These are phyloP conservation scores for Drosophila nannoptera DNA, from an alignment of 1,140 invertebrate genomes.

Conservation along the genomic window DNA sequence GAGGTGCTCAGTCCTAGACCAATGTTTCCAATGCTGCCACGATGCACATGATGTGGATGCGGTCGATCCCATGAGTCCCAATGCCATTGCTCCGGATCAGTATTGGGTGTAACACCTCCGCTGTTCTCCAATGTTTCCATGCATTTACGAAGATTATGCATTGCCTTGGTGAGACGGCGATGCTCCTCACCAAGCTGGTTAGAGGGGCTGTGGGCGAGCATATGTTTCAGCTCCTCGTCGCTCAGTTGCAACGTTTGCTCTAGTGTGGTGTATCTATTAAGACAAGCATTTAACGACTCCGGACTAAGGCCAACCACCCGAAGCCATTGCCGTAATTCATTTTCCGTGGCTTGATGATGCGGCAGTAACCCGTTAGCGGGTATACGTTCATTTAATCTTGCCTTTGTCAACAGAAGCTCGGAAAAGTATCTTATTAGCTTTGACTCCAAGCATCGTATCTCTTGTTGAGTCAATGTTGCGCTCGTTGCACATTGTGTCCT, in stretches of 20 bases:
- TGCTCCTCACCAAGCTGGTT: constrained; percentile 90
- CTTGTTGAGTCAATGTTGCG: constrained; percentile 95
- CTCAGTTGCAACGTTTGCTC: constrained; percentile 90
- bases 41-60: constrained; percentile 67
- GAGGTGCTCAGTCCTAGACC: constrained; percentile 47
- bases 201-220: constrained; percentile 84
- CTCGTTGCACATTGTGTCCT: constrained; percentile 94
- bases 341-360: constrained; percentile 83
- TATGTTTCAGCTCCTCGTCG: constrained; percentile 88
- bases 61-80: constrained; percentile 96
- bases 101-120: constrained; percentile 52
- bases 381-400: constrained; percentile 83
- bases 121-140: constrained; percentile 59
- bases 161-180: constrained; percentile 87
- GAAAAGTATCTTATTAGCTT: constrained; percentile 97
- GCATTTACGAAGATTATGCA: constrained; percentile 87
- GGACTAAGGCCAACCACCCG: constrained; percentile 85
- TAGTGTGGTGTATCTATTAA: constrained; percentile 84
- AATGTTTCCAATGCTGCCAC: constrained; percentile 68
- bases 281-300: constrained; percentile 80
- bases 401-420: constrained; percentile 91
- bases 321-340: constrained; percentile 89
- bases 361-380: constrained; percentile 80
- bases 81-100: constrained; percentile 84
- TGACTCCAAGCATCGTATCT: constrained; percentile 95